A percentile compares a stretch with the other conserved stretches of the same genome.
phyloP scores from a whole-genome alignment of 2,797 vertebrate species.

The Oreochromis mossambicus region DNA sequence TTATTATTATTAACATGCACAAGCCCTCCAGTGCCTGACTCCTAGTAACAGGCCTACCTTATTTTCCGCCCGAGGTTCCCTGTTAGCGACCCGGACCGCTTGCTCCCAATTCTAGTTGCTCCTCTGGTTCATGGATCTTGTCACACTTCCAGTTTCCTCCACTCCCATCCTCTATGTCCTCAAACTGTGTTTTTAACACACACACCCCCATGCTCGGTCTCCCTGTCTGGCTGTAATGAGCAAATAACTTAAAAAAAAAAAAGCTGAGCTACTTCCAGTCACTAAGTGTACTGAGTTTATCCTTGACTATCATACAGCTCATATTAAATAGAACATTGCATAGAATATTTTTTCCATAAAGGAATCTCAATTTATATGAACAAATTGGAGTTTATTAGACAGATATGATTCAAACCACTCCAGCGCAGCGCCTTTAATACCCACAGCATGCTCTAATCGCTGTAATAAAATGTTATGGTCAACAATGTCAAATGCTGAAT shows the following conservation, averaged over 20 bases:
- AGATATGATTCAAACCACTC: neutral
- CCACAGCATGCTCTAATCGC: neutral
- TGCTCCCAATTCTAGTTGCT: neutral
- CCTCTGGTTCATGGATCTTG: neutral
- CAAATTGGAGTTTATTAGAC: neutral
- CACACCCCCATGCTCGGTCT: neutral
- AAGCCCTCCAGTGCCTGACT: neutral
- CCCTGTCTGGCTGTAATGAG: neutral
- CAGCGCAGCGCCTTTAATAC: neutral
- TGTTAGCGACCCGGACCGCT: neutral
- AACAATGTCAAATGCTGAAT: neutral
- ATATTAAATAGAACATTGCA: neutral
- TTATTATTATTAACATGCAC: neutral
- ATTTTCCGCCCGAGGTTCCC: neutral
- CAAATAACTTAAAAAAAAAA: fast-evolving
- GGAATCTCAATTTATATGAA: neutral
- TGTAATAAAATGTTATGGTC: neutral
- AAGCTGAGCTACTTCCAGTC: neutral
- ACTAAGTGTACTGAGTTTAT: neutral
- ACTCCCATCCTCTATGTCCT: neutral
- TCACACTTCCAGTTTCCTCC: neutral
- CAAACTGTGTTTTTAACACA: neutral
- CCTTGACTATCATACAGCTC: neutral
- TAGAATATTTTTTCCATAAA: neutral
- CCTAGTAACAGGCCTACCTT: neutral